Base-by-base conservation (phyloP, 2,888 invertebrate species). In the Agonopterix arenella region DNA sequence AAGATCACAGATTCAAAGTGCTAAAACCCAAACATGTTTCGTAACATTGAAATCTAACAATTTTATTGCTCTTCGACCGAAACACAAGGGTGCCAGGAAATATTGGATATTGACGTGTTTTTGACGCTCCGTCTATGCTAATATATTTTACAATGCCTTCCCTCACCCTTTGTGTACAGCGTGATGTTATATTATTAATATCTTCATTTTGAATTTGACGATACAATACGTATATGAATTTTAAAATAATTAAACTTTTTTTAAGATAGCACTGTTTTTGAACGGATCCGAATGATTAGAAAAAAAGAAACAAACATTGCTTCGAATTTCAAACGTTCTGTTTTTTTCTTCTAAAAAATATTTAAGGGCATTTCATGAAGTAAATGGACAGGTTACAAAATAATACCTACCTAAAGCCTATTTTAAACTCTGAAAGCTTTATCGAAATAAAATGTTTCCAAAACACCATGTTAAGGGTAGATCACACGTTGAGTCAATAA, bases 401-500 rank as follows among this genome's bases (percentile, higher is more conserved):
- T 28, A 28, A 5, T 28, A 4, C 13, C 13, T 13, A 18, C 4
- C 18, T 18, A 2, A 2, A 18, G 3, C 3, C 18, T 18, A 18
- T 18, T 18, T 18, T 18, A 18, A 18, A 3, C 18, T 18, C 18
- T 18, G 18, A 18, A n/a, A n/a, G n/a, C n/a, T n/a, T n/a, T 18
- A 18, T 18, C 4, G 18, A 18, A 18, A 28, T 28, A 28, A 28
- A 28, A 28, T 28, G 28, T 28, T 28, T 28, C n/a, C 40, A 50
- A 41, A 55, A 58, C 73, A 69, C 63, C 68, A 65, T 68, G 68
- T 70, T 53, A 59, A 59, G 57, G 52, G 52, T 51, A 59, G 61
- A 64, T 70, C 72, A 70, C 74, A 75, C 75, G 70, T 65, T 58
- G 62, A 69, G 70, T 71, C 76, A 74, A 80, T 79, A 80, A 73